Conservation (phyloP, 37 sponge, comb jelly and placozoan species). For the Crambe crambe region DNA sequence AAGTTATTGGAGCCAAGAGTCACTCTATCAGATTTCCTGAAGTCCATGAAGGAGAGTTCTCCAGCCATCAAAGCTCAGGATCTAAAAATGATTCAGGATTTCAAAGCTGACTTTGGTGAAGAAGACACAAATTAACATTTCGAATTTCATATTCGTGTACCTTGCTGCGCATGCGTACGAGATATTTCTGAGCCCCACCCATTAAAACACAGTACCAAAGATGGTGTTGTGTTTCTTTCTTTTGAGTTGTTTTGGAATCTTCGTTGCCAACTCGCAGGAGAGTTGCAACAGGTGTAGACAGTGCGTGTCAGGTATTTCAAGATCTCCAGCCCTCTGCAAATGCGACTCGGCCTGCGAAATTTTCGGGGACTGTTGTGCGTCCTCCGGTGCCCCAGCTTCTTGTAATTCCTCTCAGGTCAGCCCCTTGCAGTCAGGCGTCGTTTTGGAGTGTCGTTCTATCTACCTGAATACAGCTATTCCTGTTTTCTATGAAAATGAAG, state of each 20-base stretch:
- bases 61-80: slow-evolving; percentile 92
- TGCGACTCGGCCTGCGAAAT: slow-evolving; percentile 3
- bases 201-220: too few relatives aligned
- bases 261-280: slow-evolving; percentile 53
- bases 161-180: too few relatives aligned
- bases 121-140: slow-evolving; percentile 78
- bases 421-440: background rate
- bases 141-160: background rate
- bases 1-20: slow-evolving; percentile 87
- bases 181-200: too few relatives aligned
- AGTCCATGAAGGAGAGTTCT: slow-evolving; percentile 70
- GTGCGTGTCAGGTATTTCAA: too few relatives aligned
- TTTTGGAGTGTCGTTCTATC: slow-evolving; percentile 9
- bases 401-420: background rate
- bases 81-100: slow-evolving; percentile 77
- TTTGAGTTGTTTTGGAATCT: too few relatives aligned
- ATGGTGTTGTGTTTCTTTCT: too few relatives aligned
- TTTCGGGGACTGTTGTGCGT: too few relatives aligned
- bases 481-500: too few relatives aligned
- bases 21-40: slow-evolving; percentile 75
- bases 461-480: background rate
- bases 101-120: slow-evolving; percentile 93
- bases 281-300: too few relatives aligned
- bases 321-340: too few relatives aligned
- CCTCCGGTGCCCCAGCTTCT: slow-evolving; percentile 12